Evolutionary conservation across 2,888 invertebrate species (phyloP).

Genomic region (Megaustenia siamemsis): DNA sequence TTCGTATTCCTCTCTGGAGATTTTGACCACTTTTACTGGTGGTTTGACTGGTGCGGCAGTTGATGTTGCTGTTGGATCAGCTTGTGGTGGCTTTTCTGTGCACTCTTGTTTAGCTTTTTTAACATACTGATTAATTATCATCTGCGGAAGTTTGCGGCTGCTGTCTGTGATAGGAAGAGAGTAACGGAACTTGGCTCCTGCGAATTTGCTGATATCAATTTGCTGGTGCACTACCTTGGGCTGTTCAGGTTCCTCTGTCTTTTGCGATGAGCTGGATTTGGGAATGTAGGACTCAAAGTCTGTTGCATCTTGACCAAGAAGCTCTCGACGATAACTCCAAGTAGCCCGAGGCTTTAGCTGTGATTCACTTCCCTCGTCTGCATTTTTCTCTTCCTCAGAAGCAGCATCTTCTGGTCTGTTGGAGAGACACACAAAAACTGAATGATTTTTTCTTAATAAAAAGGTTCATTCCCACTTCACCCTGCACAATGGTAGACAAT

Average conservation of each 20-base stretch:
- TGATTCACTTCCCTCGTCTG: constrained; percentile 27
- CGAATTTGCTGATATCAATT: constrained; percentile 45
- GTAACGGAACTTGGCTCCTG: constrained; percentile 51
- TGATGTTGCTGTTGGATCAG: constrained; percentile 11
- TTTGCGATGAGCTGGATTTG: background rate
- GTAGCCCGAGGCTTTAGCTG: constrained; percentile 49
- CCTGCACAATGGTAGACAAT: too few relatives aligned
- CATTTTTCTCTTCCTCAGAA: background rate
- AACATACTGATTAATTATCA: constrained; percentile 49
- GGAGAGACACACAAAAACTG: background rate
- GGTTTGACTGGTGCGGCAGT: constrained; percentile 32
- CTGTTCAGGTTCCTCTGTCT: background rate
- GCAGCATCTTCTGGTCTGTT: background rate
- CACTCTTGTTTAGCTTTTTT: constrained; percentile 20
- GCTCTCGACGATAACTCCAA: constrained; percentile 57
- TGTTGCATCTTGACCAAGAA: constrained; percentile 10
- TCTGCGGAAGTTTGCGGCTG: background rate
- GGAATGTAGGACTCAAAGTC: constrained; percentile 55
- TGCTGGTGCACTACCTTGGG: background rate
- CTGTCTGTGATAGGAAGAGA: constrained; percentile 21
- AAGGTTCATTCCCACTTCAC: too few relatives aligned
- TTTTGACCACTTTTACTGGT: constrained; percentile 54
- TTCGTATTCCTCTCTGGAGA: constrained; percentile 56
- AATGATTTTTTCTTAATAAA: too few relatives aligned
- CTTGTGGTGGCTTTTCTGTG: background rate